Evolutionary conservation across 2,888 invertebrate genomes (phyloP).

Genomic region (Melangyna quadrimaculata): DNA sequence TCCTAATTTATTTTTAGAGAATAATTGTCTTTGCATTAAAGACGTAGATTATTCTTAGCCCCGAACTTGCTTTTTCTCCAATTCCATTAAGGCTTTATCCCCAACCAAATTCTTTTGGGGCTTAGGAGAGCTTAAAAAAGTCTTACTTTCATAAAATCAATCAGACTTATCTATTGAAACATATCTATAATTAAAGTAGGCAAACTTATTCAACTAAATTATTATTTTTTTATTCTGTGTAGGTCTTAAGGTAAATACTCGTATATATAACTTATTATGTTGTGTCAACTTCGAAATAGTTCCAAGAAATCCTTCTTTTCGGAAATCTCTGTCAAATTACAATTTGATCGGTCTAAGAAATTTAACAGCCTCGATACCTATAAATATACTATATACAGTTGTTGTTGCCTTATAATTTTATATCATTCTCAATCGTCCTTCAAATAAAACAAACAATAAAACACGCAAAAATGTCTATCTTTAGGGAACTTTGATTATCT

Average conservation of each 20-base stretch:
- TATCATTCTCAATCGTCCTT: slow-evolving; percentile 9
- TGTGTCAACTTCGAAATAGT: neutral
- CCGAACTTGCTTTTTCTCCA: no score
- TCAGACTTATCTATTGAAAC: no score
- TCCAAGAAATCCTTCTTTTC: neutral
- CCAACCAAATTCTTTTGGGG: no score
- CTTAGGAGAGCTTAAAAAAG: no score
- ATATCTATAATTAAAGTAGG: no score
- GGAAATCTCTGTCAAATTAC: slow-evolving; percentile 14
- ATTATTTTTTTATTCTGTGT: no score
- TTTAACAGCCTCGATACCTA: neutral
- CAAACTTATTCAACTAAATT: no score
- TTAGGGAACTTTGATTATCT: slow-evolving; percentile 18
- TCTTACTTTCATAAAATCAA: no score
- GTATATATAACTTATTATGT: neutral
- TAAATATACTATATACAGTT: neutral
- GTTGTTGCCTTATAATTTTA: slow-evolving; percentile 2
- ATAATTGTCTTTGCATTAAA: no score
- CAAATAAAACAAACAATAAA: neutral
- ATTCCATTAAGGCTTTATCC: no score
- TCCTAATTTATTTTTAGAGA: no score
- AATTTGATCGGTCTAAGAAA: slow-evolving; percentile 11
- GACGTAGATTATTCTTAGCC: no score
- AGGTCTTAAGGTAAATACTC: neutral
- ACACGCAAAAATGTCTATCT: slow-evolving; percentile 13